A percentile compares a stretch with the other conserved stretches of the same genome.
phyloP scores from a whole-genome alignment of 2,888 invertebrate species.

The Euplexia lucipara region DNA sequence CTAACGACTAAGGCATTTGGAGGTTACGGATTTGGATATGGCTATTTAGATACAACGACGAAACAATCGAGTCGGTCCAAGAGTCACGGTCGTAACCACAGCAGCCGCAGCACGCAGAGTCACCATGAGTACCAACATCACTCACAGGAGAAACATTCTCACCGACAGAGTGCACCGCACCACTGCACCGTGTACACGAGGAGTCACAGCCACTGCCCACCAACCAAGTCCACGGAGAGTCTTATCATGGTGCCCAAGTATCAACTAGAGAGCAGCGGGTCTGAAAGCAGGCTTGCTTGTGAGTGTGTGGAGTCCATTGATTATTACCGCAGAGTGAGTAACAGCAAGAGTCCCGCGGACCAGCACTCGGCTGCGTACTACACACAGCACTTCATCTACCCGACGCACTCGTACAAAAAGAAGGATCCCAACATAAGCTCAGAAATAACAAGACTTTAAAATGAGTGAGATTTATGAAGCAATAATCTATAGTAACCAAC shows the following conservation, averaged over 20 bases:
- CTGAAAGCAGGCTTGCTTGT: slow-evolving; percentile 93
- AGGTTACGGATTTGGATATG: slow-evolving; percentile 96
- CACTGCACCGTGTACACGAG: slow-evolving; percentile 87
- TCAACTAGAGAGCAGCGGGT: slow-evolving; percentile 90
- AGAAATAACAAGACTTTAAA: slow-evolving; percentile 93
- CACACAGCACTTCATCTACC: slow-evolving; percentile 87
- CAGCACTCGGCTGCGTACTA: slow-evolving; percentile 81
- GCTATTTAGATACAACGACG: slow-evolving; percentile 93
- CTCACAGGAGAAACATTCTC: slow-evolving; percentile 83
- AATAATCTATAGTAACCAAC: slow-evolving; percentile 58
- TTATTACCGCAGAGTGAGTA: slow-evolving; percentile 81
- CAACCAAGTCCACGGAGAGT: slow-evolving; percentile 96
- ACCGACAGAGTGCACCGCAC: slow-evolving; percentile 86
- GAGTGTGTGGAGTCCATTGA: slow-evolving; percentile 92
- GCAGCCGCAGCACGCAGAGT: slow-evolving; percentile 91
- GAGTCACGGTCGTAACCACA: slow-evolving; percentile 89
- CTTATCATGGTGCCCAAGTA: slow-evolving; percentile 93
- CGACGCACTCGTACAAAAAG: slow-evolving; percentile 88
- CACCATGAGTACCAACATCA: slow-evolving; percentile 88
- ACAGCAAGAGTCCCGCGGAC: slow-evolving; percentile 80
- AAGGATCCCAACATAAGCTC: slow-evolving; percentile 92
- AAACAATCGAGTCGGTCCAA: slow-evolving; percentile 85
- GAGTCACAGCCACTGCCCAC: slow-evolving; percentile 90
- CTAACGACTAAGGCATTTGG: slow-evolving; percentile 96
- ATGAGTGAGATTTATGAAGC: slow-evolving; percentile 51